Evolutionary conservation across 2,797 vertebrate species (phyloP).

Genomic region (Enteromius radiatus): DNA sequence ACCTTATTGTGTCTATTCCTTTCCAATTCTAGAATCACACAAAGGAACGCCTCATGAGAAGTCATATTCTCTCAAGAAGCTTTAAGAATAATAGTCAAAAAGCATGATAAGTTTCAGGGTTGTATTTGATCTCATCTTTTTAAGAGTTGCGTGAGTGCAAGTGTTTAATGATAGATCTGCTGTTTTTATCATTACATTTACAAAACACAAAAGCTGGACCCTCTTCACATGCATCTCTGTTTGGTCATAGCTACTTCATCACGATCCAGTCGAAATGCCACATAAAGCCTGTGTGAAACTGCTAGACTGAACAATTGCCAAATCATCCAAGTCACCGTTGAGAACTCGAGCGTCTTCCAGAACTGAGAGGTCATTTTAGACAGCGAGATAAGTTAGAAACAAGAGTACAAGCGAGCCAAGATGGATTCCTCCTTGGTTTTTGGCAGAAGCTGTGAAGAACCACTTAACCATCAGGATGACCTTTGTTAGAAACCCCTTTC

Average conservation of each 20-base stretch:
- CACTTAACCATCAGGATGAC: slow-evolving; percentile 21
- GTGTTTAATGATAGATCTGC: slow-evolving; percentile 39
- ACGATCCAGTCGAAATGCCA: slow-evolving; percentile 13
- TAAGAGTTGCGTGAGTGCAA: not conserved
- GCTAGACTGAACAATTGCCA: slow-evolving; percentile 28
- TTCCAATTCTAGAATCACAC: slow-evolving; percentile 30
- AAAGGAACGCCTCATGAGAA: slow-evolving; percentile 1
- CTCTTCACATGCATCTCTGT: slow-evolving; percentile 10
- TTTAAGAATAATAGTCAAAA: slow-evolving; percentile 3
- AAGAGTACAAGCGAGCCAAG: slow-evolving; percentile 23
- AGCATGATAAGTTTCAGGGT: not conserved
- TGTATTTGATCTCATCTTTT: not conserved
- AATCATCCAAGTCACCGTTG: slow-evolving; percentile 11
- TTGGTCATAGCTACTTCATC: slow-evolving; percentile 35
- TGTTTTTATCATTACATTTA: slow-evolving; percentile 17
- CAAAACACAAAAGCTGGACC: slow-evolving; percentile 35
- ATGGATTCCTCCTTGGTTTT: slow-evolving; percentile 19
- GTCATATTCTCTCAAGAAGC: not conserved
- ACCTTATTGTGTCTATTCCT: slow-evolving; percentile 36
- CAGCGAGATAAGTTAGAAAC: not conserved
- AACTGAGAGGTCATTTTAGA: slow-evolving; percentile 22
- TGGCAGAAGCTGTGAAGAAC: slow-evolving; percentile 8
- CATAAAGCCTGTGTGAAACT: slow-evolving; percentile 28
- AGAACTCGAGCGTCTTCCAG: slow-evolving; percentile 7
- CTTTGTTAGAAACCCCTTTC: slow-evolving; percentile 14